phyloP scores from a whole-genome alignment of 1,140 invertebrate species.

The Drosophila lacteicornis region DNA sequence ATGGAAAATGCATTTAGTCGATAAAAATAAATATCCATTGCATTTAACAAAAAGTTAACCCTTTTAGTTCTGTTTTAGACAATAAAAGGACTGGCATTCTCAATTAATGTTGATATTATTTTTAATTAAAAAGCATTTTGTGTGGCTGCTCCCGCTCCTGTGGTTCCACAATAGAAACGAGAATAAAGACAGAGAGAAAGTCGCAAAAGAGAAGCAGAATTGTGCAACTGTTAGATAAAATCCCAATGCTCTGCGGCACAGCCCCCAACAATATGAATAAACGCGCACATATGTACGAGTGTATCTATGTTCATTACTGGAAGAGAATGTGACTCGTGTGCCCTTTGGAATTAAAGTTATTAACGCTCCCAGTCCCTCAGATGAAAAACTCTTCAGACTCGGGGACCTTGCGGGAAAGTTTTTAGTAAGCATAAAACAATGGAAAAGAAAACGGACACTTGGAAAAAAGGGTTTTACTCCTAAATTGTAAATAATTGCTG shows the following conservation, averaged over 20 bases:
- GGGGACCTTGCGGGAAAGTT: not conserved
- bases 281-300: not conserved
- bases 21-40: slow-evolving; percentile 17
- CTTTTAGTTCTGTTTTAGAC: not conserved
- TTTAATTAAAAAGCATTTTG: slow-evolving; percentile 75
- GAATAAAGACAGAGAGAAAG: slow-evolving; percentile 5
- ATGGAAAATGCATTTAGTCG: slow-evolving; percentile 17
- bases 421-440: not conserved
- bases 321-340: not conserved
- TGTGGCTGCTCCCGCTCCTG: slow-evolving; percentile 28
- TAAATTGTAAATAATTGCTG: not conserved
- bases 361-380: not conserved
- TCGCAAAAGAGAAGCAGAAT: slow-evolving; percentile 12
- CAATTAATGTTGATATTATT: slow-evolving; percentile 72
- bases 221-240: slow-evolving; percentile 68
- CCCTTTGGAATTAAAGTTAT: slow-evolving; percentile 12
- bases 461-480: not conserved
- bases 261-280: slow-evolving; percentile 10
- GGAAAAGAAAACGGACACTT: not conserved
- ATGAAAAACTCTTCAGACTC: not conserved
- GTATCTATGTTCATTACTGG: not conserved
- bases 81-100: slow-evolving; percentile 19
- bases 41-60: slow-evolving; percentile 22
- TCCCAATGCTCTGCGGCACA: slow-evolving; percentile 1
- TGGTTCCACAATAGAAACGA: slow-evolving; percentile 1